Base-by-base conservation (phyloP, 2,888 invertebrate species). In the Lysandra coridon region DNA sequence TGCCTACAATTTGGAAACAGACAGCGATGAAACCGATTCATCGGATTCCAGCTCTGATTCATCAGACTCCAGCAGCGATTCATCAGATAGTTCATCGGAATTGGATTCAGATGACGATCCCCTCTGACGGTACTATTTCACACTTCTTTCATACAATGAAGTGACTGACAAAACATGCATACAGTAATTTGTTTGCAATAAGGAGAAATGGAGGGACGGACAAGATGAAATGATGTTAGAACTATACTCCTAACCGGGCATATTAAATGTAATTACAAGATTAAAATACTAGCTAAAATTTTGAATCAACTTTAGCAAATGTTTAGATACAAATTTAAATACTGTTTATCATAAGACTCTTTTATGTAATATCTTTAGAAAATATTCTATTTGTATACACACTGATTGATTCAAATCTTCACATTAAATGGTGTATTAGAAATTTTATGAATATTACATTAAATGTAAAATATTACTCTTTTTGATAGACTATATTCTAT, bases 71-170 rank as follows among this genome's bases (percentile, higher is more conserved):
- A 81, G 81, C 60, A 81, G 79, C 80, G 88, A 88, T 76, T 88
- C 90, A 3, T 92, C 91, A 0, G 91, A 91, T 78, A 88, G 88
- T 64, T 81, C 82, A 14, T 81, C 81, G 64, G 83, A 81, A 60
- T 84, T 92, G 57, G 93, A 93, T 83, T 93, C 93, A 0, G 93
- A 94, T 86, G 93, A 94, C 88, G 92, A 93, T 79, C 87, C 88
- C 12, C 90, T 89, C 62, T 84, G 85, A 84, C 82, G 77, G 80
- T 57, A 76, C 76, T 76, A 57, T 57, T 76, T 76, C 33, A 76
- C 76, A 33, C 76, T 76, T 76, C 76, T 76, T 76, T 57, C 76
- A 14, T 53, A 76, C 14, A 76, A 76, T 33, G 76, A 76, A 76
- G 76, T 33, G 53, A 30, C 57, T 57, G 57, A 57, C 2, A 76